Percentiles rank a stretch among this genome's conserved stretches.
Evolutionary conservation across 2,888 invertebrate genomes (phyloP).

Genomic region (Eupithecia exiguata): DNA sequence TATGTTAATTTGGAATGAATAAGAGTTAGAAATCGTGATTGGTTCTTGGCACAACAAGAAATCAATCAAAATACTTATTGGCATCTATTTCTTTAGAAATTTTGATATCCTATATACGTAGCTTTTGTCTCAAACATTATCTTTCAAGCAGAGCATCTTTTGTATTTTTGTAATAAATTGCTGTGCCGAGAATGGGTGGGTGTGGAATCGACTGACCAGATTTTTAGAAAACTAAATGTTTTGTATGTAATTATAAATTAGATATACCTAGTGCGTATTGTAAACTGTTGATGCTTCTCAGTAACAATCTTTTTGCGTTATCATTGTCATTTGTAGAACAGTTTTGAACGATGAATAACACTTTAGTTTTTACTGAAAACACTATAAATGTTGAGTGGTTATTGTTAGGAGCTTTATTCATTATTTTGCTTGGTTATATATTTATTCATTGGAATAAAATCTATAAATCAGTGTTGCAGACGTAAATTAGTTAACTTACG

Average conservation of each 20-base stretch:
- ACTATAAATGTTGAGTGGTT: slow-evolving; percentile 16
- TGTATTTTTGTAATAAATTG: slow-evolving; percentile 47
- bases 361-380: slow-evolving; percentile 22
- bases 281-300: slow-evolving; percentile 63
- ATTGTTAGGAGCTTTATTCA: slow-evolving; percentile 23
- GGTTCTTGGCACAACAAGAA: slow-evolving; percentile 67
- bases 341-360: slow-evolving; percentile 29
- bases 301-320: slow-evolving; percentile 60
- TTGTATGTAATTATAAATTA: slow-evolving; percentile 69
- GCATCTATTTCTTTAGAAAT: slow-evolving; percentile 22
- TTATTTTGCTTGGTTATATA: slow-evolving; percentile 28
- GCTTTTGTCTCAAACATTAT: slow-evolving; percentile 37
- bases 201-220: slow-evolving; percentile 77
- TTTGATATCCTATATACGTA: slow-evolving; percentile 31
- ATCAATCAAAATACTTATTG: slow-evolving; percentile 25
- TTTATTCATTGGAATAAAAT: slow-evolving; percentile 12
- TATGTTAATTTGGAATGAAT: slow-evolving; percentile 56
- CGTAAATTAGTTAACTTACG: slow-evolving; percentile 12
- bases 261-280: slow-evolving; percentile 70
- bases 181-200: slow-evolving; percentile 71
- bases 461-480: slow-evolving; percentile 17
- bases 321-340: slow-evolving; percentile 45
- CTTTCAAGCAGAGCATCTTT: slow-evolving; percentile 39
- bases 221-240: slow-evolving; percentile 70
- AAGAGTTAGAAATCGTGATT: slow-evolving; percentile 46